Conservation (phyloP, 2,797 vertebrate genomes). For the Pempheris klunzingeri region DNA sequence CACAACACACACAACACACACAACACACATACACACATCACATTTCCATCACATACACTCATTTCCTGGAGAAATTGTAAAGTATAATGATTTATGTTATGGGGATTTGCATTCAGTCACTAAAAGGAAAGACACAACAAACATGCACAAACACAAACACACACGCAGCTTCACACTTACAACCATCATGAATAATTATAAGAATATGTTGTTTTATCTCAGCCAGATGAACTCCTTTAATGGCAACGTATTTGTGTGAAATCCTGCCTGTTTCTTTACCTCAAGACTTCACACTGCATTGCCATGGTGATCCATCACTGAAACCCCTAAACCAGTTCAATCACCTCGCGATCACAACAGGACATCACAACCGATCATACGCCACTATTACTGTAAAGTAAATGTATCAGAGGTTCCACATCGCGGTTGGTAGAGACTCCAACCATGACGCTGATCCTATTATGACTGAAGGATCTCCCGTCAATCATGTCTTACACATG, state of each 20-base stretch:
- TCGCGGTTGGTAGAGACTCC: constrained; percentile 1
- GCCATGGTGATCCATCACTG: constrained; percentile 46
- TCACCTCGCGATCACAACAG: constrained; percentile 2
- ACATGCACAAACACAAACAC: neutral
- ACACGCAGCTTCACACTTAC: constrained; percentile 5
- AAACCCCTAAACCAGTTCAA: constrained; percentile 14
- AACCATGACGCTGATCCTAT: constrained; percentile 13
- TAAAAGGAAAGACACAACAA: too few species aligned
- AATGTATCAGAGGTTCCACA: constrained; percentile 2
- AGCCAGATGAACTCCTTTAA: constrained; percentile 36
- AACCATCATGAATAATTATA: constrained; percentile 57
- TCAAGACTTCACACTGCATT: constrained; percentile 10
- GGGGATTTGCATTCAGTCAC: too few species aligned
- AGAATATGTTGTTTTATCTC: constrained; percentile 55
- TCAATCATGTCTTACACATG: constrained; percentile 1
- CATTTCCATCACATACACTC: too few species aligned
- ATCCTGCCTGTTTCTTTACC: constrained; percentile 25
- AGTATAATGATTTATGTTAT: too few species aligned
- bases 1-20: too few species aligned
- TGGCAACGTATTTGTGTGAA: constrained; percentile 35
- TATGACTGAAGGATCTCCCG: constrained; percentile 16
- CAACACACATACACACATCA: constrained; percentile 17
- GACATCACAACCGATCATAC: neutral
- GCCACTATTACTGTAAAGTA: constrained; percentile 3
- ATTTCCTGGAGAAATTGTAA: too few species aligned